Percentiles rank a stretch among this genome's conserved stretches.
Conservation (phyloP, 2,113 vertebrate genomes). For the Oxyruncus cristatus region DNA sequence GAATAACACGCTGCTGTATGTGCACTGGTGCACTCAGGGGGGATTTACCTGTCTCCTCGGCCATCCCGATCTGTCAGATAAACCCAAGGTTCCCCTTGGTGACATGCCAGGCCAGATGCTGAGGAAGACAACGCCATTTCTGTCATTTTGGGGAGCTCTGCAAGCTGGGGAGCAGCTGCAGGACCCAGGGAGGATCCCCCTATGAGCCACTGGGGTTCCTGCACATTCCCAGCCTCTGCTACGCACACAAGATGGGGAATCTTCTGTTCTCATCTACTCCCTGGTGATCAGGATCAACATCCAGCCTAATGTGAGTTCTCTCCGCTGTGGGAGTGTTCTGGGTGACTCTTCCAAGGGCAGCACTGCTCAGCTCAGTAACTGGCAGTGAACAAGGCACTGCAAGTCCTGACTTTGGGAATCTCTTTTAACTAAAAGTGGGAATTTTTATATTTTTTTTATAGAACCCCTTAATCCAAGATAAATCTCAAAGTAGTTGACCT, state of each 20-base stretch:
- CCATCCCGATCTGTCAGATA: background rate
- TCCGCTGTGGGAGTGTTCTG: background rate
- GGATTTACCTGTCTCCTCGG: background rate
- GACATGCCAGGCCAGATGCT: background rate
- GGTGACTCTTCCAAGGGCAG: background rate
- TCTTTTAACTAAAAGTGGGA: background rate
- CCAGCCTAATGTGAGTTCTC: background rate
- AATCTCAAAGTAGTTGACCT: background rate
- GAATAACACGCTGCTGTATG: background rate
- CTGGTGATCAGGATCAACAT: background rate
- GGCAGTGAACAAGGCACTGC: background rate
- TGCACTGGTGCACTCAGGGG: fast-evolving
- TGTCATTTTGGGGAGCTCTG: background rate
- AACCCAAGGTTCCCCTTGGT: background rate
- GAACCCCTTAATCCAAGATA: background rate
- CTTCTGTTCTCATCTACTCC: background rate
- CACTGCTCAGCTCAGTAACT: background rate
- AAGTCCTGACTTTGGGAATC: background rate
- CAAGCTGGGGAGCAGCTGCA: background rate
- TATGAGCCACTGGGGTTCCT: background rate
- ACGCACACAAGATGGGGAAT: background rate
- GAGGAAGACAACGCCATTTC: background rate
- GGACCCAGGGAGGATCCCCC: background rate
- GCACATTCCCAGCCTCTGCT: background rate
- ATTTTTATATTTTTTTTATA: background rate